These are phyloP conservation scores for Pseudanteris insignis DNA, from an alignment of 2,888 invertebrate genomes.

Conservation along the genomic window DNA sequence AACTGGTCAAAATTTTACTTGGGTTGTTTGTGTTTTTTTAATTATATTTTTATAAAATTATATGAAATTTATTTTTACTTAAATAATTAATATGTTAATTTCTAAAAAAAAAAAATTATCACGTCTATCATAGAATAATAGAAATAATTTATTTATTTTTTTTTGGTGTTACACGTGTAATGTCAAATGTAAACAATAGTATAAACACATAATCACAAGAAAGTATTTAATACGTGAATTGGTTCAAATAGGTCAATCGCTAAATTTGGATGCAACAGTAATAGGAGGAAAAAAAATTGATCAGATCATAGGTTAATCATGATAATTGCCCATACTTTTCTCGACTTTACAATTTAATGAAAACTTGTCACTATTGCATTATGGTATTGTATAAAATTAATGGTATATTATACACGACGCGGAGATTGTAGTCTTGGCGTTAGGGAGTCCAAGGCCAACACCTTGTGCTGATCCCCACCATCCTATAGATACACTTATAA, in stretches of 20 bases:
- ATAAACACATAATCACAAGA: too few relatives aligned
- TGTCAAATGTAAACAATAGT: too few relatives aligned
- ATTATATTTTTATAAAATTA: too few relatives aligned
- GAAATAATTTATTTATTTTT: too few relatives aligned
- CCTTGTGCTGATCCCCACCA: slow-evolving; percentile 60
- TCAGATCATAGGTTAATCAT: slow-evolving; percentile 1
- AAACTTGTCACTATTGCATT: slow-evolving; percentile 28
- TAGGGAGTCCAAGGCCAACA: slow-evolving; percentile 64
- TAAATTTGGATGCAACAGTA: background rate
- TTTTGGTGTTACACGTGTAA: too few relatives aligned
- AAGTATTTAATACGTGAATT: too few relatives aligned
- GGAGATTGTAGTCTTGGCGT: slow-evolving; percentile 61
- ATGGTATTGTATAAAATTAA: slow-evolving; percentile 35
- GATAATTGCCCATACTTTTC: slow-evolving; percentile 15
- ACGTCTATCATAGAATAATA: too few relatives aligned
- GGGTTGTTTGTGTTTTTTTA: too few relatives aligned
- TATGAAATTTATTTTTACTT: too few relatives aligned
- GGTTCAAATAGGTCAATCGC: background rate
- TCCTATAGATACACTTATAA: slow-evolving; percentile 21
- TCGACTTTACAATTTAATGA: slow-evolving; percentile 16
- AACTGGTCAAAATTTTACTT: too few relatives aligned
- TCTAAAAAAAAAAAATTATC: too few relatives aligned
- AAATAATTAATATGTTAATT: too few relatives aligned
- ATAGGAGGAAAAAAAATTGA: slow-evolving; percentile 1
- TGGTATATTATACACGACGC: slow-evolving; percentile 42